Conservation (phyloP, 2,113 vertebrate genomes). For the Corydoras maculifer region DNA sequence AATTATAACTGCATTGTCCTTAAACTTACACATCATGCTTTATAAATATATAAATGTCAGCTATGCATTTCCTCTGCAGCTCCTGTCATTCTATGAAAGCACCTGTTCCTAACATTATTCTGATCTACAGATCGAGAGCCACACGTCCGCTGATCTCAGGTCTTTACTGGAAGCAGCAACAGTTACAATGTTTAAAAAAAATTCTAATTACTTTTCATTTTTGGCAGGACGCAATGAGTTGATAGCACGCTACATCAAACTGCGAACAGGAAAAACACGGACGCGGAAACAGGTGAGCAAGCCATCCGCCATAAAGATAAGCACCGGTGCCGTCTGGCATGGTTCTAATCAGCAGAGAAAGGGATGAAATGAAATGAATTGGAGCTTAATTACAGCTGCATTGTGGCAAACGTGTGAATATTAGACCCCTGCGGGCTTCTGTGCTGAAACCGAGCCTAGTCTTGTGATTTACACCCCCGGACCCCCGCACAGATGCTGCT, state of each 20-base stretch:
- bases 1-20: too few relatives aligned
- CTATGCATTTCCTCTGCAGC: neutral
- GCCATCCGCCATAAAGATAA: too few relatives aligned
- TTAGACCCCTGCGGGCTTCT: constrained; percentile 28
- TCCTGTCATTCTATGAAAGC: constrained; percentile 1
- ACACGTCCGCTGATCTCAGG: neutral
- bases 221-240: constrained; percentile 84
- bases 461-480: constrained; percentile 54
- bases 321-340: too few relatives aligned
- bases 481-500: constrained; percentile 58
- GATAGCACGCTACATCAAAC: constrained; percentile 93
- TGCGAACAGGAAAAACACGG: constrained; percentile 92
- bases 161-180: too few relatives aligned
- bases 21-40: too few relatives aligned
- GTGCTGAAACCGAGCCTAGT: constrained; percentile 20
- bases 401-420: constrained; percentile 28
- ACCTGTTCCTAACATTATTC: constrained; percentile 11
- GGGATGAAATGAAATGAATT: neutral
- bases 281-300: constrained; percentile 90
- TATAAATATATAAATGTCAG: neutral
- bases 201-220: constrained; percentile 26
- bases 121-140: neutral
- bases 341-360: constrained; percentile 3
- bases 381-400: constrained; percentile 31
- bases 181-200: too few relatives aligned